A percentile compares a stretch with the other conserved stretches of the same genome.
Evolutionary conservation across 2,113 vertebrate genomes (phyloP).

Genomic region (Oenanthe melanoleuca): DNA sequence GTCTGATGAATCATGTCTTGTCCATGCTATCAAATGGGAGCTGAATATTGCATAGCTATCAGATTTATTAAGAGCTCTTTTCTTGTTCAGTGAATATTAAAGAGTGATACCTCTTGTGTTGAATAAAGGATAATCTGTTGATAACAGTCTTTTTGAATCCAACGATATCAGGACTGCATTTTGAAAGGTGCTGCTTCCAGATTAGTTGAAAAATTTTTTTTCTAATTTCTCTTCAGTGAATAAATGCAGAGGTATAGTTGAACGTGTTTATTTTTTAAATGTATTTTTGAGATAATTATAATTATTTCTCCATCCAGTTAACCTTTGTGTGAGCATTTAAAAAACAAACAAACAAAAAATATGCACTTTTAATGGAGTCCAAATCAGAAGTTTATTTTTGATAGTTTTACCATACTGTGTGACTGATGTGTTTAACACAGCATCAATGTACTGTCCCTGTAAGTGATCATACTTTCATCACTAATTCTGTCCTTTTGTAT

Average conservation of each 20-base stretch:
- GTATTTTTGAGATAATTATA: background rate
- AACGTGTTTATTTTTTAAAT: background rate
- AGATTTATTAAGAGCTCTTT: background rate
- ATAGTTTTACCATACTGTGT: fast-evolving
- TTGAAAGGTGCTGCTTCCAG: background rate
- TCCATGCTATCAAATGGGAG: background rate
- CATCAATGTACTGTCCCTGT: background rate
- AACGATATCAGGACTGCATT: background rate
- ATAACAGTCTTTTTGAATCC: background rate
- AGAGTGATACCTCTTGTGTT: background rate
- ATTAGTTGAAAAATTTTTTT: background rate
- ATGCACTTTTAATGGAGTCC: background rate
- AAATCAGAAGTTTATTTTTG: background rate
- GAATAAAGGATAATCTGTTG: background rate
- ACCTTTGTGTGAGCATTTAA: background rate
- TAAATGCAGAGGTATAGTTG: background rate
- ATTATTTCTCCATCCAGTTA: background rate
- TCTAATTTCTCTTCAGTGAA: background rate
- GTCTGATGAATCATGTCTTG: background rate
- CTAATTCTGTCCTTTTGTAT: background rate
- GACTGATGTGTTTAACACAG: background rate
- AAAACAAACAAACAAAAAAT: background rate
- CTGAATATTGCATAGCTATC: background rate
- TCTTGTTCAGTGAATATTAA: conserved; percentile 42
- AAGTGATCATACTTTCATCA: background rate